These are phyloP conservation scores for Sardina pilchardus DNA, from an alignment of 2,113 vertebrate species.

Conservation along the genomic window DNA sequence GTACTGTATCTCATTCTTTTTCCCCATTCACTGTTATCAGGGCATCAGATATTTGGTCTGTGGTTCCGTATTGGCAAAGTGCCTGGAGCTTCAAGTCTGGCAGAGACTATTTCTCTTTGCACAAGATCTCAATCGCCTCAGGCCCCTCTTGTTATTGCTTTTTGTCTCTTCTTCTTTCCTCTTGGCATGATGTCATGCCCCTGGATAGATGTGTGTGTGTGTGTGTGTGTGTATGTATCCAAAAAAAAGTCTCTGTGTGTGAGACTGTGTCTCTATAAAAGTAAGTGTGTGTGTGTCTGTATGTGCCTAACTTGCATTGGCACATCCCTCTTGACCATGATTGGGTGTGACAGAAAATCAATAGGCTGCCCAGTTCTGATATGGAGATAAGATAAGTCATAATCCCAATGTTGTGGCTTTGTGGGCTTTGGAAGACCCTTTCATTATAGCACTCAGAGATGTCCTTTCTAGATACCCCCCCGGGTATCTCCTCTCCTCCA, in stretches of 20 bases:
- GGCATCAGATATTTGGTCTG: neutral
- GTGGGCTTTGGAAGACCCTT: slow-evolving; percentile 68
- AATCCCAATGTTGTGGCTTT: slow-evolving; percentile 77
- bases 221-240: slow-evolving; percentile 53
- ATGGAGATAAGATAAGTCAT: slow-evolving; percentile 79
- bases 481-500: neutral
- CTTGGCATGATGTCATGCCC: slow-evolving; percentile 62
- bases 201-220: slow-evolving; percentile 60
- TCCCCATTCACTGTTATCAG: neutral
- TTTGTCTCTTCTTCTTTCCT: slow-evolving; percentile 51
- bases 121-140: slow-evolving; percentile 13
- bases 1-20: neutral
- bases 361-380: slow-evolving; percentile 85
- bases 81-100: neutral
- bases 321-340: slow-evolving; percentile 77
- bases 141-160: slow-evolving; percentile 32
- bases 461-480: slow-evolving; percentile 69
- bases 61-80: neutral
- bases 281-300: slow-evolving; percentile 56
- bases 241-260: slow-evolving; percentile 13
- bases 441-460: slow-evolving; percentile 72
- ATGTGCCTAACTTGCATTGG: slow-evolving; percentile 28
- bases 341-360: slow-evolving; percentile 91
- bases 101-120: neutral
- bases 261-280: slow-evolving; percentile 62